Evolutionary conservation across 2,113 vertebrate species (phyloP), one percentile per base, ranked within the genome.

Genomic region (Pangasianodon gigas): DNA sequence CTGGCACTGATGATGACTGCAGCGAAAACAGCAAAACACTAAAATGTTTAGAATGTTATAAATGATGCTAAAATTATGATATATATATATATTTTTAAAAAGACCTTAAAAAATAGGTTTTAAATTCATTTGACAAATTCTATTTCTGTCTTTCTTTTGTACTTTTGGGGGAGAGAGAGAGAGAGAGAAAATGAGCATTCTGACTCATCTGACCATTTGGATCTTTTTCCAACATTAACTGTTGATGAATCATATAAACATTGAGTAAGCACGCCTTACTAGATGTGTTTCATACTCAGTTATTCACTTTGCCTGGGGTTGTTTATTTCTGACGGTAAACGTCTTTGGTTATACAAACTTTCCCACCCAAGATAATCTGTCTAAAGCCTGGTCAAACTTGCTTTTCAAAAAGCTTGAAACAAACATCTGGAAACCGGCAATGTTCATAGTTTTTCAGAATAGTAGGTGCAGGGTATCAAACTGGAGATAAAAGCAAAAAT

Each of bases 181-280:
- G 4, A 71, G n/a, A 65, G 19, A 14, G 24, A 32, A 29, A 2
- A 13, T 14, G 11, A 19, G 24, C 1, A 26, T 18, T 62, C 21
- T n/a, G 60, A 85, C 3, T 85, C 84, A 85, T 67, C 26, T 85
- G 24, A 62, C 21, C 9, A 6, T 71, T 71, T 56, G 21, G 71
- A 87, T 26, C 37, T 87, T 87, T 60, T 46, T 46, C 71, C 9
- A 87, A 44, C n/a, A 46, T 79, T 44, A 60, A 60, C 71, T 46
- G 32, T 32, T 60, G 54, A 41, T 58, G 86, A 77, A 19, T 77
- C 24, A n/a, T 75, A 75, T 44, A 75, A 75, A 51, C 46, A 16
- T 8, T 3, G 46, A 80, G 48, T 52, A 80, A 80, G 24, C 77
- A 80, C 6, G 46, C 46, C 44, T 46, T 3, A 67, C 7, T 6